Evolutionary conservation across 2,113 vertebrate species (phyloP).

Genomic region (Notothenia coriiceps): DNA sequence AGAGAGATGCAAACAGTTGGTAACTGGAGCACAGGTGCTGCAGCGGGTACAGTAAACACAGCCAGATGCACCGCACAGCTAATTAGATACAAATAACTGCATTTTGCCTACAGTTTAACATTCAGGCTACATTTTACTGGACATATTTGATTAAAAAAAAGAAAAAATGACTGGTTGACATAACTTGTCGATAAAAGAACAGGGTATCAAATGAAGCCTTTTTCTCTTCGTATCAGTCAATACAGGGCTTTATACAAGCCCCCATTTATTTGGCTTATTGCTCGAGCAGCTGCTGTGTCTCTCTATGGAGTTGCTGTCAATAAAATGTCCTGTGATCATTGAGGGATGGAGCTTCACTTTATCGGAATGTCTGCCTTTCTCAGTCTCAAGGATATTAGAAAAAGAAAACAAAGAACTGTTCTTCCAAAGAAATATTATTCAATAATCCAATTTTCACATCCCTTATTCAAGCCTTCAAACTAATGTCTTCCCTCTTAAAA

Average conservation of each 20-base stretch:
- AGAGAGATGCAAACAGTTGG: slow-evolving; percentile 48
- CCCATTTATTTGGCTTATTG: slow-evolving; percentile 51
- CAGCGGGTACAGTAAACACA: slow-evolving; percentile 42
- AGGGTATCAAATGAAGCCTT: slow-evolving; percentile 34
- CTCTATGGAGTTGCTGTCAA: slow-evolving; percentile 43
- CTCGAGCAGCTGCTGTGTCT: slow-evolving; percentile 28
- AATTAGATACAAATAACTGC: slow-evolving; percentile 31
- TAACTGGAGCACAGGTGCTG: slow-evolving; percentile 75
- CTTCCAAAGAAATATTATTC: slow-evolving; percentile 50
- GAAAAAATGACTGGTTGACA: slow-evolving; percentile 26
- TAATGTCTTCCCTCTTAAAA: slow-evolving; percentile 46
- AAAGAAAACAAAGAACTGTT: neutral
- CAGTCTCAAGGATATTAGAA: slow-evolving; percentile 44
- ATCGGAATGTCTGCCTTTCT: slow-evolving; percentile 40
- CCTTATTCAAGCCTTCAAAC: slow-evolving; percentile 36
- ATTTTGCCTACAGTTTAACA: slow-evolving; percentile 46
- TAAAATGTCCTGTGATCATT: slow-evolving; percentile 64
- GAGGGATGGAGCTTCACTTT: slow-evolving; percentile 45
- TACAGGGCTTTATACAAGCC: slow-evolving; percentile 50
- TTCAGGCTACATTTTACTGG: slow-evolving; percentile 4
- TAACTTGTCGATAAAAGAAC: slow-evolving; percentile 6
- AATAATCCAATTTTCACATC: slow-evolving; percentile 51
- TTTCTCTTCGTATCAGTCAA: slow-evolving; percentile 46
- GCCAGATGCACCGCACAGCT: slow-evolving; percentile 44
- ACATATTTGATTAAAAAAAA: slow-evolving; percentile 13